Percentiles rank a stretch among this genome's conserved stretches.
These are phyloP conservation scores for Arion vulgaris DNA, from an alignment of 1,140 invertebrate species.

Conservation along the genomic window DNA sequence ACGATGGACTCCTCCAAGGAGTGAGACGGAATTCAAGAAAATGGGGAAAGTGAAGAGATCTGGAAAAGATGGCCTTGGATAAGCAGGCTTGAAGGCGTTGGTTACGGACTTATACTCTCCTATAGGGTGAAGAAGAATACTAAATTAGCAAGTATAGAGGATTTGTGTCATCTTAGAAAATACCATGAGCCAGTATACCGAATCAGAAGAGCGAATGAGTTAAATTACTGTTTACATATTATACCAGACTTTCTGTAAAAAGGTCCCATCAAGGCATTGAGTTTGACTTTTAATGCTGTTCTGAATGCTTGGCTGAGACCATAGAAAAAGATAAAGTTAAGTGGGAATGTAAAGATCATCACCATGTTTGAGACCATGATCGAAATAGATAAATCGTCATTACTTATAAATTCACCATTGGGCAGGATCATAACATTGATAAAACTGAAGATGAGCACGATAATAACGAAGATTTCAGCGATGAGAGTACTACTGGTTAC, in stretches of 20 bases:
- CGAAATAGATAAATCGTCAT: not conserved
- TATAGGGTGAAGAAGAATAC: too few species aligned
- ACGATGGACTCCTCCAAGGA: too few species aligned
- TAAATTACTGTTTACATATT: too few species aligned
- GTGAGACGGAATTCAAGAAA: too few species aligned
- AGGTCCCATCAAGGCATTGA: not conserved
- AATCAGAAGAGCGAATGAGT: too few species aligned
- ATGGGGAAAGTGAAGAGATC: too few species aligned
- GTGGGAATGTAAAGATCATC: not conserved
- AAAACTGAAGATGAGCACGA: not conserved
- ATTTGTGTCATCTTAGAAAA: too few species aligned
- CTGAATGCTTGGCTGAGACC: slow-evolving; percentile 14
- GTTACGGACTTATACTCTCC: too few species aligned
- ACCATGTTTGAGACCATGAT: slow-evolving; percentile 3
- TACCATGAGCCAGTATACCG: too few species aligned
- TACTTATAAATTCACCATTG: not conserved
- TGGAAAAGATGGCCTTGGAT: too few species aligned
- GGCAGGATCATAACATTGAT: not conserved
- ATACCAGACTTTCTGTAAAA: not conserved
- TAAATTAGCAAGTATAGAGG: too few species aligned
- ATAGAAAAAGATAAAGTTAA: slow-evolving; percentile 23
- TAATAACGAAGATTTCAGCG: slow-evolving; percentile 9
- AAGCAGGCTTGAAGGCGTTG: too few species aligned
- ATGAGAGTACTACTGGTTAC: slow-evolving; percentile 16
- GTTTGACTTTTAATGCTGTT: not conserved